Conservation (phyloP, 2,888 invertebrate species). For the Idaea aversata region DNA sequence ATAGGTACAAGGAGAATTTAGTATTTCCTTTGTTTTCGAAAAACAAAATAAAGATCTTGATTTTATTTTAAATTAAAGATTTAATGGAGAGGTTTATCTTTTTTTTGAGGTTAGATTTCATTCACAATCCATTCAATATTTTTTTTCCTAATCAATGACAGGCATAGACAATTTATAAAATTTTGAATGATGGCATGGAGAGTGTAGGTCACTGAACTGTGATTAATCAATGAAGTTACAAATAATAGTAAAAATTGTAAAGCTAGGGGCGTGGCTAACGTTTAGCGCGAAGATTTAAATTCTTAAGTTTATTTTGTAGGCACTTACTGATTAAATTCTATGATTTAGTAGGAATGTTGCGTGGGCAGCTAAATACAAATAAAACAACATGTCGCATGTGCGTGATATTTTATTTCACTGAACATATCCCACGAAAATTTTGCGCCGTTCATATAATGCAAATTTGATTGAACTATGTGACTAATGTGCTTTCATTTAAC, state of each 20-base stretch:
- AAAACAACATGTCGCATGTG: constrained; percentile 72
- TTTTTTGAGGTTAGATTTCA: too few species aligned
- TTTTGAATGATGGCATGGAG: background rate
- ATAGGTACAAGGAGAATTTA: too few species aligned
- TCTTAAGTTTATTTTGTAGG: background rate
- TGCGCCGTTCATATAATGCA: constrained; percentile 68
- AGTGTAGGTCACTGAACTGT: background rate
- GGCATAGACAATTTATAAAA: background rate
- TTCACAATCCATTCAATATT: background rate
- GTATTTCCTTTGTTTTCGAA: background rate
- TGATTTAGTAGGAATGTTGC: background rate
- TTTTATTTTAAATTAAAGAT: too few species aligned
- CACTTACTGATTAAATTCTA: background rate
- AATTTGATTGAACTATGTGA: constrained; percentile 67
- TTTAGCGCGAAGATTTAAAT: background rate
- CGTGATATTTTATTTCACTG: constrained; percentile 76
- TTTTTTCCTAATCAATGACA: background rate
- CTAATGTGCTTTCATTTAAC: constrained; percentile 70
- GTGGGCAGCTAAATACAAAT: constrained; percentile 33
- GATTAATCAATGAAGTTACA: background rate
- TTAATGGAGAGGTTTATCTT: too few species aligned
- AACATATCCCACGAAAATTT: constrained; percentile 68
- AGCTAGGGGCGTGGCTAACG: background rate
- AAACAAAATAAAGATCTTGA: background rate
- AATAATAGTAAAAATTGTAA: background rate